Conservation (phyloP, 2,888 invertebrate genomes). For the Microctonus hyperodae region DNA sequence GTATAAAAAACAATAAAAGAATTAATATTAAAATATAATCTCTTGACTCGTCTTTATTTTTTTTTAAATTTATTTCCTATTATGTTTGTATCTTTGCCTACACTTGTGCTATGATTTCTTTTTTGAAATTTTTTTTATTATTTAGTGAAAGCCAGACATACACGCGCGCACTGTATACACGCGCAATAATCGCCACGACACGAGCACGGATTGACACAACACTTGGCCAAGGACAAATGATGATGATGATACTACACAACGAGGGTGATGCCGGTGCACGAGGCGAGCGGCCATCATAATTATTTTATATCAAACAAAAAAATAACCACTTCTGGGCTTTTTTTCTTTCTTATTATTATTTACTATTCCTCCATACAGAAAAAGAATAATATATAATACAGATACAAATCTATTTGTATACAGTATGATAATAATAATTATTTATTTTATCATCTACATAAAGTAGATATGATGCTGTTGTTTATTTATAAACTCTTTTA, state of each 20-base stretch:
- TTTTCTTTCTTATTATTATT: not conserved
- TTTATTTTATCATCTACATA: too few species aligned
- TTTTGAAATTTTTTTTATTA: slow-evolving; percentile 13
- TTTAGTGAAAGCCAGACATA: slow-evolving; percentile 37
- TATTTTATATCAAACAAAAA: too few species aligned
- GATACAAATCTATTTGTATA: too few species aligned
- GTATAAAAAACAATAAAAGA: too few species aligned
- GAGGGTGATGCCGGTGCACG: slow-evolving; percentile 45
- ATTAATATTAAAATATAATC: too few species aligned
- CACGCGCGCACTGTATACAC: slow-evolving; percentile 42
- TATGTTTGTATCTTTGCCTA: not conserved
- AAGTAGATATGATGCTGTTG: too few species aligned
- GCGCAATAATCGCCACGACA: slow-evolving; percentile 48
- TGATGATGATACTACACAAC: not conserved
- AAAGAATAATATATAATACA: too few species aligned
- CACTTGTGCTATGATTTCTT: not conserved
- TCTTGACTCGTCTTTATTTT: too few species aligned
- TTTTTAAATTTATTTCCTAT: too few species aligned
- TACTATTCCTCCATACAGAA: not conserved
- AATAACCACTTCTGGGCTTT: too few species aligned
- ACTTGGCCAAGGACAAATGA: slow-evolving; percentile 20
- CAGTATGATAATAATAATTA: too few species aligned
- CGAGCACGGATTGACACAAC: slow-evolving; percentile 43
- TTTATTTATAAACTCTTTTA: too few species aligned
- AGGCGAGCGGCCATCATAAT: slow-evolving; percentile 47